Base-by-base conservation (phyloP, 1,140 invertebrate genomes). In the Pogonognathellus flavescens region DNA sequence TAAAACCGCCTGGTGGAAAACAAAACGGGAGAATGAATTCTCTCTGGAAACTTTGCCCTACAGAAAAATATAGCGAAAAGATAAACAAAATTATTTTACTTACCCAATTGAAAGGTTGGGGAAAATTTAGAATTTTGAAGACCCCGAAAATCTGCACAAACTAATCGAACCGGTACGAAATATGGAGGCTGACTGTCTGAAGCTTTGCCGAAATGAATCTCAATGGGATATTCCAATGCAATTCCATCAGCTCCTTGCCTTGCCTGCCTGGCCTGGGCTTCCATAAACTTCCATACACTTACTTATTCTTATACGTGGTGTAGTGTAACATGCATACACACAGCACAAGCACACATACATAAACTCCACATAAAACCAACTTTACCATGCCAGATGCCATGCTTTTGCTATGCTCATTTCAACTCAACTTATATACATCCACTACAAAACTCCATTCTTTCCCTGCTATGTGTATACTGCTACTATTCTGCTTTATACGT, bases 91-190 rank as follows among this genome's bases (percentile, higher is more conserved):
- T 49, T 55, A 11, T 11, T 80, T 80, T 80, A 84, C 85, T 84
- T 86, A 86, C 85, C 84, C 83, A 86, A 86, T 86, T 86, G 60
- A 66, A 83, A 85, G 85, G 83, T 84, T 84, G 85, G 85, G 87
- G 85, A 86, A 84, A 88, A 88, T 88, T 88, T 88, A 85, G 87
- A 88, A 88, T 88, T 88, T 88, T 86, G 87, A 86, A 86, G 60
- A 86, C 83, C 85, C 80, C 70, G 84, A 86, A 57, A 86, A 84
- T 83, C 62, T 83, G 81, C 60, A 84, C 59, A 87, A 85, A 85
- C 85, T 87, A 87, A 86, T 83, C 57, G 87, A 85, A 84, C 87
- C 85, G 85, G 87, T 86, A 84, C 80, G 85, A 86, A 86, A 88
- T 88, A 88, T 86, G 85, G 87, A 88, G 85, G 87, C 82, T 84